Evolutionary conservation across 1,140 invertebrate genomes (phyloP).

Genomic region (Galendromus occidentalis): DNA sequence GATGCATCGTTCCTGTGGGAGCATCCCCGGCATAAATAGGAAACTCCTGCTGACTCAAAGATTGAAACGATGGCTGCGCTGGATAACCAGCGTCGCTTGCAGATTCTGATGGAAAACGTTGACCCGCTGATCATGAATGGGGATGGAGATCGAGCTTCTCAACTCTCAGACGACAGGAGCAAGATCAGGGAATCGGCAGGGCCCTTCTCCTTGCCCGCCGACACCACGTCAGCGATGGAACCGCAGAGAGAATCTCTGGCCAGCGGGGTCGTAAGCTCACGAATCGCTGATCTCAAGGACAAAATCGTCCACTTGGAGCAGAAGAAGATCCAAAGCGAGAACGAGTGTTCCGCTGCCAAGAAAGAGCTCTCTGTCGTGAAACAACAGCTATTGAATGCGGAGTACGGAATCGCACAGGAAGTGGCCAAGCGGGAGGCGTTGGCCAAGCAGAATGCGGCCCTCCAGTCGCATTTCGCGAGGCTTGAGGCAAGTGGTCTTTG

Average conservation of each 20-base stretch:
- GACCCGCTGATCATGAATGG: neutral
- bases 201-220: neutral
- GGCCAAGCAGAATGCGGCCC: constrained; percentile 10
- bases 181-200: neutral
- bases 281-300: constrained; percentile 9
- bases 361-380: constrained; percentile 3
- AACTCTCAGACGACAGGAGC: neutral
- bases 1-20: too few species aligned
- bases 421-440: constrained; percentile 5
- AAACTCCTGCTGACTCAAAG: too few species aligned
- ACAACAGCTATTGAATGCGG: constrained; percentile 3
- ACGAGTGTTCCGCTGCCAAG: neutral
- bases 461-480: constrained; percentile 10
- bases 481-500: neutral
- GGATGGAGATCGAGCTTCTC: neutral
- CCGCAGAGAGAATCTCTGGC: neutral
- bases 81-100: neutral
- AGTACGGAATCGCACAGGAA: constrained; percentile 8
- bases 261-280: neutral
- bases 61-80: too few species aligned
- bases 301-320: constrained; percentile 3
- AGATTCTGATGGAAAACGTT: neutral
- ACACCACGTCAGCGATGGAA: neutral
- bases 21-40: too few species aligned
- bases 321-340: neutral